Base-by-base conservation (phyloP, 2,113 vertebrate genomes). In the Aphyosemion australe region DNA sequence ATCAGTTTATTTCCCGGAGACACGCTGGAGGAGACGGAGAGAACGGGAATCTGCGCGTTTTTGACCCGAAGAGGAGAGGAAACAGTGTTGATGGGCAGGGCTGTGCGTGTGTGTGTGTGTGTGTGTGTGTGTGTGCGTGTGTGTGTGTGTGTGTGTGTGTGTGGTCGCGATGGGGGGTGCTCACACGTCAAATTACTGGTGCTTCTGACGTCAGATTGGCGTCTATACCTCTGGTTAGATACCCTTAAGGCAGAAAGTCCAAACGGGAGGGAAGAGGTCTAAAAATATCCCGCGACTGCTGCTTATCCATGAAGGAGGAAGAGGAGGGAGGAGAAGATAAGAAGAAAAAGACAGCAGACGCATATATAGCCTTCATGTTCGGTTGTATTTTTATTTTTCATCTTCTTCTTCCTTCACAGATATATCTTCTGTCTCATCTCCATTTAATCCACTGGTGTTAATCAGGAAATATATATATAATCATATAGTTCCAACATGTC, bases 131-230 rank as follows among this genome's bases (percentile, higher is more conserved):
- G 4, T 32, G 4, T 7, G 32, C 7, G 32, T 32, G 32, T 32
- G 32, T 37, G 34, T 5, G 58, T 47, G 21, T 48, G 26, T 13
- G 26, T 31, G 45, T 12, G 51, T 16, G 60, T 46, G 71, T 70
- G 85, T 86, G 90, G 83, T 90, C 88, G 91, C n/a, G 55, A 58
- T 49, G 51, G 62, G 65, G 42, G 39, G 65, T 6, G 93, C 90
- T 93, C 89, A 91, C 93, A 94, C 95, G 95, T 96, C 95, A 96
- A 92, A 93, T 94, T 90, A 94, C 94, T 92, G 92, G 83, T 85
- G 86, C 7, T 90, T 94, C 92, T 96, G 95, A 97, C 96, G 96
- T 97, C 96, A 97, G 87, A 90, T 68, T 82, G 76, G 51, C 82
- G 68, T 93, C 88, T 93, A n/a, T n/a, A 94, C 94, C 94, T 95